Evolutionary conservation across 2,113 vertebrate species (phyloP).

Genomic region (Triplophysa rosa): DNA sequence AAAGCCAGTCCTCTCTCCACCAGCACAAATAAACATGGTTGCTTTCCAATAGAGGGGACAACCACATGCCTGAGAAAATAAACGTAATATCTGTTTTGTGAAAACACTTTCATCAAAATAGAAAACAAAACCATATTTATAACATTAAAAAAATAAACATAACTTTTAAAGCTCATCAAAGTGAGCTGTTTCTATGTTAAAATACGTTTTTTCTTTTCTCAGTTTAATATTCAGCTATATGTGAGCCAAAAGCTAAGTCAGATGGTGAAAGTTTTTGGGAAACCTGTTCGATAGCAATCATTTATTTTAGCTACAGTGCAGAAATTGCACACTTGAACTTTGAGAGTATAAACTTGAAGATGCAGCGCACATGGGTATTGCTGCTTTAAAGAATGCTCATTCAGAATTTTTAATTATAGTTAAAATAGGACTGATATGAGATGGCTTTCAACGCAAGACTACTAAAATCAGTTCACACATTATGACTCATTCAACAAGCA

Average conservation of each 20-base stretch:
- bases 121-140: too few relatives aligned
- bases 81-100: slow-evolving; percentile 6
- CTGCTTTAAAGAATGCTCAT: too few relatives aligned
- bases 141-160: too few relatives aligned
- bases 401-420: not conserved
- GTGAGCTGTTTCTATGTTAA: too few relatives aligned
- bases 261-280: too few relatives aligned
- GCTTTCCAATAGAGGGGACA: slow-evolving; percentile 98
- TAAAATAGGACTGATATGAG: not conserved
- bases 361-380: not conserved
- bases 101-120: too few relatives aligned
- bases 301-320: too few relatives aligned
- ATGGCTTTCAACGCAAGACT: not conserved
- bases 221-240: too few relatives aligned
- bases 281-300: too few relatives aligned
- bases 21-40: slow-evolving; percentile 88
- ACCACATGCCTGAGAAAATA: slow-evolving; percentile 81
- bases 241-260: too few relatives aligned
- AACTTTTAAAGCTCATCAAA: too few relatives aligned
- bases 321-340: not conserved
- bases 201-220: too few relatives aligned
- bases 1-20: slow-evolving; percentile 89
- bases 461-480: not conserved
- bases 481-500: not conserved
- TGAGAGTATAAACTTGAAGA: not conserved